Conservation (phyloP, 1,140 invertebrate genomes). For the Dreissena rostriformis region DNA sequence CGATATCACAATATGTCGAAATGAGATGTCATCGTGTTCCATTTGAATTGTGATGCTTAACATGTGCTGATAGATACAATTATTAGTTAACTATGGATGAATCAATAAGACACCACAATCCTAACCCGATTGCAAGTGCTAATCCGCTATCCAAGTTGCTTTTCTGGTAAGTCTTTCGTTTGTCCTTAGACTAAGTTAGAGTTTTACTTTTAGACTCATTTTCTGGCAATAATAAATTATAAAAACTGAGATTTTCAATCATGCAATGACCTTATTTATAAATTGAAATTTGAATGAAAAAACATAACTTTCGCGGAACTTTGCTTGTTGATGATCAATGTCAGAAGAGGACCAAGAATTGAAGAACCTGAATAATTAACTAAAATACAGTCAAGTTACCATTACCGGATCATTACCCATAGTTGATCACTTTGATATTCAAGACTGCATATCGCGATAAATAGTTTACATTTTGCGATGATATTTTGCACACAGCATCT, state of each 20-base stretch:
- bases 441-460: too few relatives aligned
- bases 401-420: too few relatives aligned
- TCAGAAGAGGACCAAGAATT: too few relatives aligned
- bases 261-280: neutral
- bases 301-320: neutral
- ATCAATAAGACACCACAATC: constrained; percentile 73
- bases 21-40: neutral
- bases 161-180: constrained; percentile 73
- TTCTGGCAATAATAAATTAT: neutral
- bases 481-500: too few relatives aligned
- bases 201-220: neutral
- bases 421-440: too few relatives aligned
- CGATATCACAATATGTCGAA: neutral
- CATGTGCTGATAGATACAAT: neutral
- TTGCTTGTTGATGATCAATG: neutral
- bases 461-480: too few relatives aligned
- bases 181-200: neutral
- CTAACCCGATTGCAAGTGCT: constrained; percentile 69
- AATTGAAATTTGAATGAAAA: neutral
- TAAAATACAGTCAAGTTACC: too few relatives aligned
- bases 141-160: constrained; percentile 73
- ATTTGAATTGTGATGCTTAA: neutral
- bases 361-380: too few relatives aligned
- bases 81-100: constrained; percentile 69
- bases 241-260: neutral